These are phyloP conservation scores for Spea multiplicata DNA, from an alignment of 2,113 vertebrate species.

Conservation along the genomic window DNA sequence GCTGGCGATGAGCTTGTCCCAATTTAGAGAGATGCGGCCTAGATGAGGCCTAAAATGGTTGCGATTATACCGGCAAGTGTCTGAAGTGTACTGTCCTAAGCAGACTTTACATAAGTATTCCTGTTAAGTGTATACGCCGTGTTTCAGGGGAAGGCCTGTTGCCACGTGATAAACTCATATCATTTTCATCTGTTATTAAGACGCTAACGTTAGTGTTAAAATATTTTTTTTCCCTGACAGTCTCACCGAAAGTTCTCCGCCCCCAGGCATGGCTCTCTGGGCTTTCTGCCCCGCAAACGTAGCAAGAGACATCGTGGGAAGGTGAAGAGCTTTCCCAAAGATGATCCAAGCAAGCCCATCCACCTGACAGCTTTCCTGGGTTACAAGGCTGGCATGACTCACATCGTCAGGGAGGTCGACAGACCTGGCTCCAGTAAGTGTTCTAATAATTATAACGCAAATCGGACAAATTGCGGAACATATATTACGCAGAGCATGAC, in stretches of 20 bases:
- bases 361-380: slow-evolving; percentile 94
- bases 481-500: no score
- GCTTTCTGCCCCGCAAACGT: slow-evolving; percentile 94
- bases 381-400: slow-evolving; percentile 98
- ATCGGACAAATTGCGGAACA: no score
- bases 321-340: slow-evolving; percentile 96
- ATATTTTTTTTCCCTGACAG: slow-evolving; percentile 53
- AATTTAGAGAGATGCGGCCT: not conserved
- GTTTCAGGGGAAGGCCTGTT: no score
- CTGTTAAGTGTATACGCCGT: no score
- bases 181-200: not conserved
- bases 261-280: slow-evolving; percentile 91
- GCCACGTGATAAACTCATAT: not conserved
- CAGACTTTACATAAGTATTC: no score
- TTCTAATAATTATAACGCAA: not conserved
- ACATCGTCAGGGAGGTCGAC: slow-evolving; percentile 95
- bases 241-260: slow-evolving; percentile 98
- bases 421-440: slow-evolving; percentile 92
- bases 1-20: not conserved
- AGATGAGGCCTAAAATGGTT: not conserved
- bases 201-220: no score
- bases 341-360: slow-evolving; percentile 89
- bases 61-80: not conserved
- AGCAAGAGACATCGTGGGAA: slow-evolving; percentile 89
- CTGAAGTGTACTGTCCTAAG: not conserved